Percentiles rank a stretch among this genome's conserved stretches.
phyloP scores from a whole-genome alignment of 2,797 vertebrate species.

The Pseudochromis fuscus region DNA sequence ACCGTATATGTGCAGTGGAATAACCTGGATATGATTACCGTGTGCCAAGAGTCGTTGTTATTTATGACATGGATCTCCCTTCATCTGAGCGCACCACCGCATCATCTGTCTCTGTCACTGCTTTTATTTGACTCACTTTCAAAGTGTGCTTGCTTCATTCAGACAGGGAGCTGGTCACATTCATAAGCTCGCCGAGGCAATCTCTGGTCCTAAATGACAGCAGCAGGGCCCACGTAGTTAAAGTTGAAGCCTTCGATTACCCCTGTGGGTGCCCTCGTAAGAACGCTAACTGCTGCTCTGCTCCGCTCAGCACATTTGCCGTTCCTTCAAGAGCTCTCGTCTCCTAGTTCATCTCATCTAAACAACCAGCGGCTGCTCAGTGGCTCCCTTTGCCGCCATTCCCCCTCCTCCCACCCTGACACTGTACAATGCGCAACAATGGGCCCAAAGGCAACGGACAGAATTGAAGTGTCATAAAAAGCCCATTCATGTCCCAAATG shows the following conservation, averaged over 20 bases:
- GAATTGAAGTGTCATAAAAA: conserved; percentile 82
- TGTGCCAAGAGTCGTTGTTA: conserved; percentile 61
- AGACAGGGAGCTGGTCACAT: conserved; percentile 36
- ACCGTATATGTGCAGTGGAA: conserved; percentile 65
- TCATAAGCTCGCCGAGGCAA: conserved; percentile 51
- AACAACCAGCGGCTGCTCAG: conserved; percentile 66
- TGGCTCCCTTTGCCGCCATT: conserved; percentile 59
- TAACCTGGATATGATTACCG: conserved; percentile 74
- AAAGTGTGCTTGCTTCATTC: conserved; percentile 44
- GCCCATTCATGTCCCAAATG: conserved; percentile 73
- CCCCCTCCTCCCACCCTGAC: conserved; percentile 53
- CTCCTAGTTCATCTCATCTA: conserved; percentile 70
- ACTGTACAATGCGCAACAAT: conserved; percentile 61
- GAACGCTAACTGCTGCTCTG: conserved; percentile 70
- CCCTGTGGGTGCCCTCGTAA: conserved; percentile 55
- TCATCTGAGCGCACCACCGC: conserved; percentile 40
- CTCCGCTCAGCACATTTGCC: conserved; percentile 76
- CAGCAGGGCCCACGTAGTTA: conserved; percentile 58
- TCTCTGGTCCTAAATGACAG: conserved; percentile 65
- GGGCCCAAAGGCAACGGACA: conserved; percentile 67
- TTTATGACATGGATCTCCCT: conserved; percentile 69
- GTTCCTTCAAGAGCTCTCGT: conserved; percentile 65
- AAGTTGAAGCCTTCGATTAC: conserved; percentile 67
- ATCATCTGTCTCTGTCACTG: conserved; percentile 74
- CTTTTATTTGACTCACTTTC: conserved; percentile 72